Percentiles rank a stretch among this genome's conserved stretches.
These are phyloP conservation scores for Gymnosoma rotundatum DNA, from an alignment of 2,888 invertebrate species.

Conservation along the genomic window DNA sequence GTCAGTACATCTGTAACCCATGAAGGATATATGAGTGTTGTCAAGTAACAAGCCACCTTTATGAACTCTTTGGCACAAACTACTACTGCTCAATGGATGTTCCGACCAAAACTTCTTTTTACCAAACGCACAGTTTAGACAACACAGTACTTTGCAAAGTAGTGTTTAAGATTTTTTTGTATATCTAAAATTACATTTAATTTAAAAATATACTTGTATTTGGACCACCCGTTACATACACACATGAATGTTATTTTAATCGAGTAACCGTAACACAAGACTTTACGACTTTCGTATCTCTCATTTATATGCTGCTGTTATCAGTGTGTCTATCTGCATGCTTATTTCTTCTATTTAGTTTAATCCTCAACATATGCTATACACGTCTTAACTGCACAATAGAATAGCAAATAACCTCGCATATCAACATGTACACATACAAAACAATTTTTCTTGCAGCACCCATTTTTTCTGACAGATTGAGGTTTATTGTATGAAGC, in stretches of 20 bases:
- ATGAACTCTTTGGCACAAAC: too few relatives aligned
- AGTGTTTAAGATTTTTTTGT: too few relatives aligned
- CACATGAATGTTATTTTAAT: not conserved
- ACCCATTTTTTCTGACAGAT: constrained; percentile 62
- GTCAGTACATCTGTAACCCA: too few relatives aligned
- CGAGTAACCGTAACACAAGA: constrained; percentile 17
- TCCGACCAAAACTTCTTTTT: too few relatives aligned
- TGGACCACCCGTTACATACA: too few relatives aligned
- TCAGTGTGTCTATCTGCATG: constrained; percentile 17
- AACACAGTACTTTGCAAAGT: too few relatives aligned
- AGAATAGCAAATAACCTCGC: constrained; percentile 11
- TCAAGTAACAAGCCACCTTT: too few relatives aligned
- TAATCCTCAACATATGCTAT: constrained; percentile 49
- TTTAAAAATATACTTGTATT: too few relatives aligned
- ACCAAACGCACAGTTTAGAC: too few relatives aligned
- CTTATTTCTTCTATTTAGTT: constrained; percentile 35
- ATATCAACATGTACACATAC: not conserved
- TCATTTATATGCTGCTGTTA: constrained; percentile 3
- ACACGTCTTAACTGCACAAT: constrained; percentile 51
- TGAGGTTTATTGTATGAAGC: constrained; percentile 57
- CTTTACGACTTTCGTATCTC: not conserved
- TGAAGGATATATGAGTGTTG: too few relatives aligned
- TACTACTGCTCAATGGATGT: too few relatives aligned
- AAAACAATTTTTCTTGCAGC: constrained; percentile 44
- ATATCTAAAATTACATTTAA: too few relatives aligned